These are phyloP conservation scores for Leptarthrus brevirostris DNA, from an alignment of 2,888 invertebrate genomes.

Conservation along the genomic window DNA sequence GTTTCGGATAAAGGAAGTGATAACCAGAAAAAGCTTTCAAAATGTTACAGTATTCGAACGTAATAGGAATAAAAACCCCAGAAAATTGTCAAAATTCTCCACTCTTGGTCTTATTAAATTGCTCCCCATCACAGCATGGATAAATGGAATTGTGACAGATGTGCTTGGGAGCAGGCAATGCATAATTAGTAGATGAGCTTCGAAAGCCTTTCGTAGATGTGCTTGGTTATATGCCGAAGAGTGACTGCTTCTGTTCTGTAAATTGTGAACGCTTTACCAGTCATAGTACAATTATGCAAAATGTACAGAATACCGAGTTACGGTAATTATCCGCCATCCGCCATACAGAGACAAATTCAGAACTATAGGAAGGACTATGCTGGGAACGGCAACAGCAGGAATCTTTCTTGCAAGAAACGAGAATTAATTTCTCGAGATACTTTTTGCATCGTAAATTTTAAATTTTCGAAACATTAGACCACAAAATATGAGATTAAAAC, in stretches of 20 bases:
- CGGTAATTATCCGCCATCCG: neutral
- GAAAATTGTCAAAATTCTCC: conserved; percentile 18
- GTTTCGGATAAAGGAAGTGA: neutral
- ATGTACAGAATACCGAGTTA: neutral
- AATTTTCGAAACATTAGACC: neutral
- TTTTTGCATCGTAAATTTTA: neutral
- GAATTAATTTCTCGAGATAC: neutral
- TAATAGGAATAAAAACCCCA: conserved; percentile 1
- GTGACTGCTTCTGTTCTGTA: neutral
- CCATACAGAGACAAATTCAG: neutral
- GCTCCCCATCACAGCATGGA: conserved; percentile 15
- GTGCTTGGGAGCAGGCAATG: conserved; percentile 44
- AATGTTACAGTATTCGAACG: neutral
- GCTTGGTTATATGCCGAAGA: neutral
- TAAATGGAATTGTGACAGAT: conserved; percentile 45
- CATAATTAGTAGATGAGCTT: conserved; percentile 48
- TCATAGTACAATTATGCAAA: conserved; percentile 36
- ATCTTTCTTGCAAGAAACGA: neutral
- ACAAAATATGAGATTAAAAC: neutral
- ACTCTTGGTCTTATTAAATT: conserved; percentile 6
- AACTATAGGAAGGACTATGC: neutral
- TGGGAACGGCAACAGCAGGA: neutral
- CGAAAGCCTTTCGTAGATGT: conserved; percentile 17
- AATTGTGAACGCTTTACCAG: neutral
- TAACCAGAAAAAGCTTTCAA: conserved; percentile 32